These are phyloP conservation scores for Brachionus manjavacas DNA, from an alignment of 1,140 invertebrate species.

Conservation along the genomic window DNA sequence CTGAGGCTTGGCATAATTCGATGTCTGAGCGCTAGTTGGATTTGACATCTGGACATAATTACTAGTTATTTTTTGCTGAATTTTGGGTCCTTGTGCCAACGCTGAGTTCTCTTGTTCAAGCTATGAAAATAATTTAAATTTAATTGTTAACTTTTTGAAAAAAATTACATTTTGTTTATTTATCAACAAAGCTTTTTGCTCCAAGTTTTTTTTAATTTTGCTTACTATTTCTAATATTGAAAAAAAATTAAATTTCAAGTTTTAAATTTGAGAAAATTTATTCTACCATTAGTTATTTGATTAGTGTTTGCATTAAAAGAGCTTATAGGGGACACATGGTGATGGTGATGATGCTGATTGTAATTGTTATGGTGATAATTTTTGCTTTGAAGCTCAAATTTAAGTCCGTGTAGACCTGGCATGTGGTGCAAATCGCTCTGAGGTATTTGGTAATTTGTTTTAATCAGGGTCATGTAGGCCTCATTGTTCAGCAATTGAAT, in stretches of 20 bases:
- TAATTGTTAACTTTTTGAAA: not conserved
- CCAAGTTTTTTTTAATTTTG: conserved; percentile 38
- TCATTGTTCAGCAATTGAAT: conserved; percentile 32
- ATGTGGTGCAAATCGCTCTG: not conserved
- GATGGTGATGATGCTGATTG: not conserved
- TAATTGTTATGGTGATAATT: not conserved
- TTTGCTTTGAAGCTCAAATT: not conserved
- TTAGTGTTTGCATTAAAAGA: not conserved
- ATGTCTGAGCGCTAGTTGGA: not conserved
- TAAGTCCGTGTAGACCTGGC: not conserved
- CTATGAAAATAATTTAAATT: not conserved
- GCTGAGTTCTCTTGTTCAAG: not conserved
- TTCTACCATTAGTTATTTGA: conserved; percentile 25
- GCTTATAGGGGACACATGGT: not conserved
- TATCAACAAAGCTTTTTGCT: conserved; percentile 38
- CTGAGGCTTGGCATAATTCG: not conserved
- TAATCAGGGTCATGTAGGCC: not conserved
- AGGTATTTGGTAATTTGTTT: conserved; percentile 27
- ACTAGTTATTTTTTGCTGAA: not conserved
- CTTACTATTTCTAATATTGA: conserved; percentile 24
- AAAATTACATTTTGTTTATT: conserved; percentile 21
- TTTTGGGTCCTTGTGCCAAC: not conserved
- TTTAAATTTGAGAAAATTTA: not conserved
- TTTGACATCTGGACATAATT: not conserved
- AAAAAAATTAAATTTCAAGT: not conserved